Conservation (phyloP, 2,113 vertebrate genomes). For the Ammospiza caudacuta region DNA sequence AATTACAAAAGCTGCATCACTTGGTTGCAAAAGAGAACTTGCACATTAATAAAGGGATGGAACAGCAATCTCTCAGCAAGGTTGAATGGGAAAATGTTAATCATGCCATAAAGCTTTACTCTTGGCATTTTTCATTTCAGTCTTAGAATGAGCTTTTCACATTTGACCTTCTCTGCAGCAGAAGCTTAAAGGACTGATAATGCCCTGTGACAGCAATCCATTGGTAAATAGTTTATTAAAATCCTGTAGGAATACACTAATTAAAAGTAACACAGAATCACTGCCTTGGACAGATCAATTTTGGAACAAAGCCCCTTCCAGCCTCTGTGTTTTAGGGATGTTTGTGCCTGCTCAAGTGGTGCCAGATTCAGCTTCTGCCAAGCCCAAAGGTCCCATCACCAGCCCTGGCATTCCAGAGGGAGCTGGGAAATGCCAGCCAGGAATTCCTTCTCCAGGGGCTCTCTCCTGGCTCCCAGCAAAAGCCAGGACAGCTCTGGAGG, state of each 20-base stretch:
- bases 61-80: constrained; percentile 15
- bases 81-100: constrained; percentile 49
- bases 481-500: not conserved
- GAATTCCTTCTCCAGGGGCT: not conserved
- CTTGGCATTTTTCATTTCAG: constrained; percentile 2
- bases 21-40: constrained; percentile 50
- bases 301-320: not conserved
- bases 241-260: not conserved
- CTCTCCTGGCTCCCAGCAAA: not conserved
- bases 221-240: constrained; percentile 39
- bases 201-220: not conserved
- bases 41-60: constrained; percentile 45
- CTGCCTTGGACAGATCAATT: not conserved
- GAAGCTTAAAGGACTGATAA: constrained; percentile 9
- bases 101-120: constrained; percentile 16
- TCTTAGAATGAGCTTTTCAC: constrained; percentile 18
- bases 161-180: constrained; percentile 12
- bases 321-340: not conserved
- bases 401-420: not conserved
- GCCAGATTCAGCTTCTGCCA: not conserved
- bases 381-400: not conserved
- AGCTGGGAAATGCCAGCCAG: not conserved
- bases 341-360: not conserved
- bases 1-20: constrained; percentile 55
- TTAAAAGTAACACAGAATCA: not conserved